Evolutionary conservation across 2,113 vertebrate species (phyloP).

Genomic region (Thalassoma bifasciatum): DNA sequence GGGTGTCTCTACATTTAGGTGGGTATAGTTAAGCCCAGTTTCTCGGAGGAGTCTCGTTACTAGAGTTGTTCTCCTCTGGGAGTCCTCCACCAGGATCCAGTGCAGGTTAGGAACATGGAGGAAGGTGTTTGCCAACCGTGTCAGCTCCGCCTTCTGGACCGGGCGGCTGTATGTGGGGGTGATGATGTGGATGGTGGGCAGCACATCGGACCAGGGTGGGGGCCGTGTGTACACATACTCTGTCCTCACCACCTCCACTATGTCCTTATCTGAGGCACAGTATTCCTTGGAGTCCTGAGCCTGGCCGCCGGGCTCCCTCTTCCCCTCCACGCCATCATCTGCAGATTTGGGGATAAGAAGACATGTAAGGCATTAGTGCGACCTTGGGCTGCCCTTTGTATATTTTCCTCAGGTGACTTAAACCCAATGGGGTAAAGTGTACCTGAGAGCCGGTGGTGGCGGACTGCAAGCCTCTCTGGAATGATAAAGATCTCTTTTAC

Average conservation of each 20-base stretch:
- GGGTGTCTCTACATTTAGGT: constrained; percentile 98
- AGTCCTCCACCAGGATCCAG: constrained; percentile 99
- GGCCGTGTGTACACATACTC: constrained; percentile 98
- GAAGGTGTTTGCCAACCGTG: constrained; percentile 94
- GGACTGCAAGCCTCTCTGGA: constrained; percentile 86
- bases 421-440: constrained; percentile 81
- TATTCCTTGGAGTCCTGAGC: constrained; percentile 94
- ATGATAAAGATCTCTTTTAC: constrained; percentile 91
- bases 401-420: constrained; percentile 78
- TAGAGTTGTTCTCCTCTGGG: constrained; percentile 90
- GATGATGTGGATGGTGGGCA: constrained; percentile 97
- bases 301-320: constrained; percentile 83
- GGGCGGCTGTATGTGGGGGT: constrained; percentile 97
- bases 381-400: constrained; percentile 72
- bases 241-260: constrained; percentile 98
- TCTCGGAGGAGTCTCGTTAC: constrained; percentile 92
- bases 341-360: constrained; percentile 79
- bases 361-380: constrained; percentile 80
- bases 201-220: constrained; percentile 95
- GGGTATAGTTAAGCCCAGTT: constrained; percentile 97
- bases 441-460: constrained; percentile 83
- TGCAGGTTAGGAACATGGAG: constrained; percentile 97
- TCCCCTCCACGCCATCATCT: constrained; percentile 92
- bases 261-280: constrained; percentile 96
- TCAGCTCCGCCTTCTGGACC: constrained; percentile 98